phyloP scores from a whole-genome alignment of 2,888 invertebrate genomes.

The Chloroclystis v-ata region DNA sequence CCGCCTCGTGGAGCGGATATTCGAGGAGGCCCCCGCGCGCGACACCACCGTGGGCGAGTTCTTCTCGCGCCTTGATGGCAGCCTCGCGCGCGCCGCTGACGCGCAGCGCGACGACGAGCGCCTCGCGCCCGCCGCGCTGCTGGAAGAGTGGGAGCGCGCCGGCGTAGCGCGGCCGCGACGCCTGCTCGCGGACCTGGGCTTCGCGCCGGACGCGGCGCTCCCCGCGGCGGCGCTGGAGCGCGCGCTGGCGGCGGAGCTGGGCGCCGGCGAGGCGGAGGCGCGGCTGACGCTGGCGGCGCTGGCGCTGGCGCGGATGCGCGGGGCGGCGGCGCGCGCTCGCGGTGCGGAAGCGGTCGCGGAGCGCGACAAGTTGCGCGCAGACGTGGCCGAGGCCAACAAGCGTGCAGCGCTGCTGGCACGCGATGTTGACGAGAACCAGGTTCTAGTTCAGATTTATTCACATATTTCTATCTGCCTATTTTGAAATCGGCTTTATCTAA shows the following conservation, averaged over 20 bases:
- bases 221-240: conserved; percentile 76
- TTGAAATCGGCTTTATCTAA: too few species aligned
- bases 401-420: conserved; percentile 89
- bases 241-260: conserved; percentile 83
- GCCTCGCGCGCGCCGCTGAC: conserved; percentile 53
- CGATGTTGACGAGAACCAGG: conserved; percentile 94
- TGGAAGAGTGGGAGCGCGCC: conserved; percentile 85
- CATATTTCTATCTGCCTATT: too few species aligned
- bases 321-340: conserved; percentile 84
- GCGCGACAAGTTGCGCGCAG: conserved; percentile 87
- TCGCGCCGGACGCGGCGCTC: conserved; percentile 74
- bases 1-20: conserved; percentile 53
- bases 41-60: conserved; percentile 69
- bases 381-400: conserved; percentile 89
- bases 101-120: conserved; percentile 30
- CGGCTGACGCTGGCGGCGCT: conserved; percentile 80
- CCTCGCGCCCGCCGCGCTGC: conserved; percentile 69
- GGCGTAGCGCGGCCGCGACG: conserved; percentile 81
- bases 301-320: conserved; percentile 82
- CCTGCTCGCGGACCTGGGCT: conserved; percentile 83
- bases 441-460: too few species aligned
- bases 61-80: conserved; percentile 58
- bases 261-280: conserved; percentile 33
- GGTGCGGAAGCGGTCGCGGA: conserved; percentile 84
- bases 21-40: conserved; percentile 42